Conservation (phyloP, 92 coral and sea anemone genomes). For the Virgularia gustaviana region DNA sequence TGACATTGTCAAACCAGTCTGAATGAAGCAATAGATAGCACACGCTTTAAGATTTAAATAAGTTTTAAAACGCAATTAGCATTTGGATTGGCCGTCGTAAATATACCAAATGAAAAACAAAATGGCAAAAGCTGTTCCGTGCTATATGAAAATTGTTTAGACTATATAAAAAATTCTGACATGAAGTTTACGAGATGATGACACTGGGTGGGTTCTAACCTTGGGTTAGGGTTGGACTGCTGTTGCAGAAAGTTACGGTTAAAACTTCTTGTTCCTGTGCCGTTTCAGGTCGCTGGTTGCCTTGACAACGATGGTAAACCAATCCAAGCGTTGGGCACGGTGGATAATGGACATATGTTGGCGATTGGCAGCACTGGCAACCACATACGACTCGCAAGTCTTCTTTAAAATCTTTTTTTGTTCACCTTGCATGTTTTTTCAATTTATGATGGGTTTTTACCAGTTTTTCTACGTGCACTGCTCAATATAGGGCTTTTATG, state of each 20-base stretch:
- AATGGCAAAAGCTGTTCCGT: too few species aligned
- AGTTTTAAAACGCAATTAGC: too few species aligned
- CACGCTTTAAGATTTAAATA: too few species aligned
- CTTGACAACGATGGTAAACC: slow-evolving; percentile 78
- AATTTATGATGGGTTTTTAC: background rate
- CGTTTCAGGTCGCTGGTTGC: slow-evolving; percentile 59
- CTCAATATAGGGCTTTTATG: too few species aligned
- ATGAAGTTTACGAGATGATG: background rate
- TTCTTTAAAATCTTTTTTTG: slow-evolving; percentile 30
- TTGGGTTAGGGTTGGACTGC: background rate
- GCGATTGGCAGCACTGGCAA: slow-evolving; percentile 79
- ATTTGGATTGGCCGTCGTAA: too few species aligned
- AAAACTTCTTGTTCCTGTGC: background rate
- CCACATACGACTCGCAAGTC: slow-evolving; percentile 63
- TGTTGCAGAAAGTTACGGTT: background rate
- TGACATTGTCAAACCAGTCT: too few species aligned
- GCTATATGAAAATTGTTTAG: too few species aligned
- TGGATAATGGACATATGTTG: slow-evolving; percentile 55
- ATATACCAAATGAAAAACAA: too few species aligned
- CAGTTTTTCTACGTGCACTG: too few species aligned
- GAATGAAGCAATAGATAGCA: too few species aligned
- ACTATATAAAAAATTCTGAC: too few species aligned
- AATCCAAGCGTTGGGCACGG: slow-evolving; percentile 83
- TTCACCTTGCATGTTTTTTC: background rate
- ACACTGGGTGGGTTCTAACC: slow-evolving; percentile 6